Conservation (phyloP, 1,140 invertebrate species). For the Pseudoatta argentina region DNA sequence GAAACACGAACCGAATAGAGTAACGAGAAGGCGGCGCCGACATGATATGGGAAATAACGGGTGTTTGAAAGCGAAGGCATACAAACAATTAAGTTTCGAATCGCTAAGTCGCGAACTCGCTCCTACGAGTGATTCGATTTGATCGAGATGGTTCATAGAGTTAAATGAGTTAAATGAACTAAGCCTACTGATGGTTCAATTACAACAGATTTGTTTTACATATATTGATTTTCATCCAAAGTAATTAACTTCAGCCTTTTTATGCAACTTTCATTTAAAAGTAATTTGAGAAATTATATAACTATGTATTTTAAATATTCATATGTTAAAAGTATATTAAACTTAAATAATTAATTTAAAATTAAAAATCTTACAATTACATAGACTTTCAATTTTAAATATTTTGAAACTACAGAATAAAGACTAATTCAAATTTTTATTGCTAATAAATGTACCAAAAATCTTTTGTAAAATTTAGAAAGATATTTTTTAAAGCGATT, state of each 20-base stretch:
- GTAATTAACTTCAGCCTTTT: neutral
- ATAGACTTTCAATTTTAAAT: neutral
- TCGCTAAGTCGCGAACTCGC: neutral
- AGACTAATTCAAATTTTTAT: neutral
- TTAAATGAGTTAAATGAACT: slow-evolving; percentile 1
- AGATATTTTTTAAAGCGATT: neutral
- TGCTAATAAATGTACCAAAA: neutral
- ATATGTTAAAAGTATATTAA: neutral
- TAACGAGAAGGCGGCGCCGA: slow-evolving; percentile 51
- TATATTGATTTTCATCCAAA: neutral
- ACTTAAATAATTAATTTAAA: neutral
- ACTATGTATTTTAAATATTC: neutral
- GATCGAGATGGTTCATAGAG: neutral
- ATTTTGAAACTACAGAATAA: neutral
- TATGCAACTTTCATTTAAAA: neutral
- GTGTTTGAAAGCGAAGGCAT: slow-evolving; percentile 18
- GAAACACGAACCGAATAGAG: slow-evolving; percentile 49
- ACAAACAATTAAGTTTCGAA: neutral
- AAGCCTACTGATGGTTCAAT: slow-evolving; percentile 5
- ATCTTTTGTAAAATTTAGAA: neutral
- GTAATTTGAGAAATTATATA: neutral
- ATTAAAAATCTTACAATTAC: too few species aligned
- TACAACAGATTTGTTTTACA: slow-evolving; percentile 10
- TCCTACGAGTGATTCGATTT: slow-evolving; percentile 2
- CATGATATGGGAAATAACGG: slow-evolving; percentile 31